Percentiles rank a stretch among this genome's conserved stretches.
Conservation (phyloP, 2,113 vertebrate genomes). For the Scortum barcoo region DNA sequence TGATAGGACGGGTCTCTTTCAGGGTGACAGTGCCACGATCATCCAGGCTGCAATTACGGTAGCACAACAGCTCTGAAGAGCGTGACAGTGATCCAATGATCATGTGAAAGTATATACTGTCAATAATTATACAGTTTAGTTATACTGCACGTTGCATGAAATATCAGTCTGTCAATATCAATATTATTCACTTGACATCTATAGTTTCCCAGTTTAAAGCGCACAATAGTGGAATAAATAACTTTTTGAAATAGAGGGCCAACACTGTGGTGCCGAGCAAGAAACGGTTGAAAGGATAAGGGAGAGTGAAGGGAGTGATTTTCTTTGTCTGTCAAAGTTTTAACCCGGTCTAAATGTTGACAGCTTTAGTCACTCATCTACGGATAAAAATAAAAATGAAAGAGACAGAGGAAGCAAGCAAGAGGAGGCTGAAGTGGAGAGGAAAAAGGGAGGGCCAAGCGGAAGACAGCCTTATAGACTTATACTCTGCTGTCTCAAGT, state of each 20-base stretch:
- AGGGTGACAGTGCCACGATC: slow-evolving; percentile 58
- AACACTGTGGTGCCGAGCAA: neutral
- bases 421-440: slow-evolving; percentile 24
- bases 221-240: slow-evolving; percentile 25
- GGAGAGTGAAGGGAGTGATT: slow-evolving; percentile 17
- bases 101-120: slow-evolving; percentile 31
- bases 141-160: slow-evolving; percentile 5
- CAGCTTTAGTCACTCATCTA: slow-evolving; percentile 59
- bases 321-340: slow-evolving; percentile 54
- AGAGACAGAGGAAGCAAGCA: slow-evolving; percentile 27
- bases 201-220: neutral
- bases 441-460: slow-evolving; percentile 24
- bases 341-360: slow-evolving; percentile 39
- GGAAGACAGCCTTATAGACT: slow-evolving; percentile 31
- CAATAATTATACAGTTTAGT: slow-evolving; percentile 47
- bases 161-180: slow-evolving; percentile 33
- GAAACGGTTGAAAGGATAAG: slow-evolving; percentile 35
- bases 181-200: slow-evolving; percentile 19
- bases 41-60: slow-evolving; percentile 66
- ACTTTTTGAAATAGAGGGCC: neutral
- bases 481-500: slow-evolving; percentile 36
- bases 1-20: slow-evolving; percentile 64
- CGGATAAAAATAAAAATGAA: slow-evolving; percentile 57
- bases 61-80: slow-evolving; percentile 58
- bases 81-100: slow-evolving; percentile 63